Percentiles rank a stretch among this genome's conserved stretches.
Conservation (phyloP, 2,888 invertebrate species). For the Drosophila borborema region DNA sequence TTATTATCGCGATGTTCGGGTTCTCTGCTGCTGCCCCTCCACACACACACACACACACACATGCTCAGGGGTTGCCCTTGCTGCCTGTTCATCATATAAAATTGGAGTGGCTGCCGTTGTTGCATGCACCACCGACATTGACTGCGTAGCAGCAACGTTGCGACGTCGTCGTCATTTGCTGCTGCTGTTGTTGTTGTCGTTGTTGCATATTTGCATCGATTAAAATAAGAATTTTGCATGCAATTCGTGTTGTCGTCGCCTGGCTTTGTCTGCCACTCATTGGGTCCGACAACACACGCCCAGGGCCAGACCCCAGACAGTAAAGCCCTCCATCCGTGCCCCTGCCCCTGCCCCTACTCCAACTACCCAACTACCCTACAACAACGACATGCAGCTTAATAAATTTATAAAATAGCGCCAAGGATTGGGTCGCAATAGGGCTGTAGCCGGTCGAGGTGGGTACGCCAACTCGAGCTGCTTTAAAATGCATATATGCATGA, state of each 20-base stretch:
- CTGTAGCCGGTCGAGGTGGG: not conserved
- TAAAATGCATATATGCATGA: conserved; percentile 79
- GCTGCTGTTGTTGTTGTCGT: conserved; percentile 35
- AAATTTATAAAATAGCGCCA: conserved; percentile 74
- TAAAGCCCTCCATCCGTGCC: not conserved
- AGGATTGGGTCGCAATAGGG: conserved; percentile 10
- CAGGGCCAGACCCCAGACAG: conserved; percentile 22
- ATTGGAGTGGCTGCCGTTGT: conserved; percentile 61
- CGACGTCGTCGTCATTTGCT: conserved; percentile 32
- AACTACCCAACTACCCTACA: not conserved
- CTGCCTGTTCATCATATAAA: conserved; percentile 55
- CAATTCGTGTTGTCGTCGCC: conserved; percentile 81
- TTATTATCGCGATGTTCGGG: conserved; percentile 77
- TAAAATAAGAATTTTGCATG: conserved; percentile 82
- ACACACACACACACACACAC: conserved; percentile 26
- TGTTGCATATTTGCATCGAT: conserved; percentile 80
- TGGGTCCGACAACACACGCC: conserved; percentile 30
- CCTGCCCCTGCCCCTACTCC: not conserved
- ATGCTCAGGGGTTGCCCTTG: conserved; percentile 16
- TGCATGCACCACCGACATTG: conserved; percentile 74
- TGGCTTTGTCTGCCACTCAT: conserved; percentile 75
- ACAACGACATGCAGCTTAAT: conserved; percentile 62
- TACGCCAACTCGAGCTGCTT: conserved; percentile 38
- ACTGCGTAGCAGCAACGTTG: conserved; percentile 25
- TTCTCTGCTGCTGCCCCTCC: conserved; percentile 42